Evolutionary conservation across 2,888 invertebrate genomes (phyloP).

Genomic region (Odontomyia ornata): DNA sequence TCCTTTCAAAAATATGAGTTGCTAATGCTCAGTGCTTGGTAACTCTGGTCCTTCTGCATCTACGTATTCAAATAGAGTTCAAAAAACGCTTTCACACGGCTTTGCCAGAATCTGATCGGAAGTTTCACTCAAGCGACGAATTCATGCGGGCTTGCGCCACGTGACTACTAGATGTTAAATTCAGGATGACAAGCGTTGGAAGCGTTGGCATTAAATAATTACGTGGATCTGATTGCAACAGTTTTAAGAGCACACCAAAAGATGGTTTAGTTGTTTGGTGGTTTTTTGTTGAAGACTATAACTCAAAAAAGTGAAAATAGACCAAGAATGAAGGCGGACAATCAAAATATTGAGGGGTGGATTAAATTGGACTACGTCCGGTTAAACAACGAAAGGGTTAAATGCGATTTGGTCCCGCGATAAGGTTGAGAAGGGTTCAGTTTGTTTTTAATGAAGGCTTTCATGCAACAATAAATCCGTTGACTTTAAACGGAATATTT

Average conservation of each 20-base stretch:
- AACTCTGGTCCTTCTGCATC: slow-evolving; percentile 25
- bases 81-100: slow-evolving; percentile 52
- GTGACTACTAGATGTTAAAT: slow-evolving; percentile 48
- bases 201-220: slow-evolving; percentile 50
- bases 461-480: neutral
- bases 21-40: neutral
- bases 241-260: slow-evolving; percentile 49
- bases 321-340: slow-evolving; percentile 20
- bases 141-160: slow-evolving; percentile 54
- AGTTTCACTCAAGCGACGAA: slow-evolving; percentile 53
- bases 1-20: no score
- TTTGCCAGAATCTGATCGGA: slow-evolving; percentile 51
- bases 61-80: slow-evolving; percentile 33
- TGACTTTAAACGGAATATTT: slow-evolving; percentile 21
- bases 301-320: slow-evolving; percentile 35
- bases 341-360: slow-evolving; percentile 38
- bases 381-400: slow-evolving; percentile 35
- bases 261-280: slow-evolving; percentile 6
- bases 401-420: slow-evolving; percentile 32
- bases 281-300: slow-evolving; percentile 35
- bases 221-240: slow-evolving; percentile 55
- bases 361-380: slow-evolving; percentile 22
- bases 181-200: slow-evolving; percentile 36
- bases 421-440: slow-evolving; percentile 21
- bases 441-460: slow-evolving; percentile 28